phyloP scores from a whole-genome alignment of 2,888 invertebrate genomes.

The Hylaea fasciaria region DNA sequence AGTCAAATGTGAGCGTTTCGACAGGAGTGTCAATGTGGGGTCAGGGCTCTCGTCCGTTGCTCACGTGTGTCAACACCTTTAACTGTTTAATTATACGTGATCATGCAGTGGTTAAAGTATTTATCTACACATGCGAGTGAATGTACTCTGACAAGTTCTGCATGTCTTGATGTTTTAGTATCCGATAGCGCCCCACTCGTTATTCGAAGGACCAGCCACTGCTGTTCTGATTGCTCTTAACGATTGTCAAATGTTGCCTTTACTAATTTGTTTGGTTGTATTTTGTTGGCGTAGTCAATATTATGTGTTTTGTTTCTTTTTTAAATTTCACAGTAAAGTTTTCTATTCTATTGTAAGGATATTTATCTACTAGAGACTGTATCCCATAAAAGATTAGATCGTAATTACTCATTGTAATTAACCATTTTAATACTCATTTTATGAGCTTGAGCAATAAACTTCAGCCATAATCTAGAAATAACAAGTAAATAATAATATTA shows the following conservation, averaged over 20 bases:
- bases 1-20: constrained; percentile 34
- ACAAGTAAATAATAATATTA: constrained; percentile 34
- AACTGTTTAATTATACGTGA: constrained; percentile 12
- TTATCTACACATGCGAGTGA: not conserved
- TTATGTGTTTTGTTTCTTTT: too few relatives aligned
- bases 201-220: too few relatives aligned
- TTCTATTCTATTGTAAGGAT: too few relatives aligned
- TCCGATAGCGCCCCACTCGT: too few relatives aligned
- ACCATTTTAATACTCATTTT: constrained; percentile 11
- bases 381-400: constrained; percentile 1
- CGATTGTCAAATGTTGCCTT: too few relatives aligned
- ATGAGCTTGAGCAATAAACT: constrained; percentile 31
- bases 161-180: not conserved
- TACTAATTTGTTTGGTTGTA: too few relatives aligned
- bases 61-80: constrained; percentile 21
- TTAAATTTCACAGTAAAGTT: too few relatives aligned
- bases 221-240: too few relatives aligned
- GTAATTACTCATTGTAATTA: constrained; percentile 8
- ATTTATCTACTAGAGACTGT: too few relatives aligned
- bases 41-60: constrained; percentile 34
- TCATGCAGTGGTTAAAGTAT: not conserved
- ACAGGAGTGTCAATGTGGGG: constrained; percentile 33
- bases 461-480: constrained; percentile 33
- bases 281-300: too few relatives aligned
- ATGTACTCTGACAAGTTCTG: not conserved